Conservation (phyloP, 23 tunicate species). For the Aplidium turbinatum region DNA sequence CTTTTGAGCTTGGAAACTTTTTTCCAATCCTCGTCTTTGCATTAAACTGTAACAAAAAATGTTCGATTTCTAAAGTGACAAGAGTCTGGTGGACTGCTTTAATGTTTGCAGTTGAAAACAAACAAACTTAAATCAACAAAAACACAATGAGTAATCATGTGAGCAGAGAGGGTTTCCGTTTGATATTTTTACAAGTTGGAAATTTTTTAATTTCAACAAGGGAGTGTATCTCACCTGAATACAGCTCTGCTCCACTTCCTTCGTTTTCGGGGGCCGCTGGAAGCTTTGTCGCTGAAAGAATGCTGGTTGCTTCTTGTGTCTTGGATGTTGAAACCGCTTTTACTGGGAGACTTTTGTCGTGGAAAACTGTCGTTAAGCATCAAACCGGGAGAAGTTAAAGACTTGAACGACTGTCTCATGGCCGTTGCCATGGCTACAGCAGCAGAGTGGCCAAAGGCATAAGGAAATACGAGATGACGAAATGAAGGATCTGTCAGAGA, state of each 20-base stretch:
- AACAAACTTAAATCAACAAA: too few relatives aligned
- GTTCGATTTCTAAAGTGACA: too few relatives aligned
- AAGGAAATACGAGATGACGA: slow-evolving; percentile 2
- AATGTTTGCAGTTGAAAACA: too few relatives aligned
- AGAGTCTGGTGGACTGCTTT: too few relatives aligned
- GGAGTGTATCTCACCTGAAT: slow-evolving; percentile 47
- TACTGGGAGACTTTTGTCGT: background rate
- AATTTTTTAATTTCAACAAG: too few relatives aligned
- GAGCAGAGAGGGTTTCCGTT: too few relatives aligned
- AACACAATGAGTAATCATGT: too few relatives aligned
- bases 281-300: background rate
- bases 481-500: slow-evolving; percentile 20
- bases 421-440: slow-evolving; percentile 4
- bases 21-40: slow-evolving; percentile 57
- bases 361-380: background rate
- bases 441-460: background rate
- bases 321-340: background rate
- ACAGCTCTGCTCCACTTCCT: slow-evolving; percentile 69
- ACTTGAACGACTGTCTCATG: background rate
- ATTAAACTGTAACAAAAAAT: slow-evolving; percentile 25
- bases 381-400: background rate
- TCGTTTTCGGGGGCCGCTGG: slow-evolving; percentile 34
- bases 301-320: background rate
- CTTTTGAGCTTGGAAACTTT: slow-evolving; percentile 55
- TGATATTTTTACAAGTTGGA: too few relatives aligned